Conservation (phyloP, 2,113 vertebrate genomes). For the Actenoides lindsayi region DNA sequence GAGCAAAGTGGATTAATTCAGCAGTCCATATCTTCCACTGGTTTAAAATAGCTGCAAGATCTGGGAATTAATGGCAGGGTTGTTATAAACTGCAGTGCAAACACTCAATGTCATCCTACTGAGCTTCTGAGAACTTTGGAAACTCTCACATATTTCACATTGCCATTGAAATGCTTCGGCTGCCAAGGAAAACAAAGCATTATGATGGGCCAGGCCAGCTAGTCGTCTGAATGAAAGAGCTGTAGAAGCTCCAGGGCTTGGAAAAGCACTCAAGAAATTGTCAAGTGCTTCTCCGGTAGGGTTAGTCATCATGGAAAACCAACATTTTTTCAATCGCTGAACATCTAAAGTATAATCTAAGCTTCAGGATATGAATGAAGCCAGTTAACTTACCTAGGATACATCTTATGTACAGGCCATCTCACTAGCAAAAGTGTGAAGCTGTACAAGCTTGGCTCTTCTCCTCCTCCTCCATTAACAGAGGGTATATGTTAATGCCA, state of each 20-base stretch:
- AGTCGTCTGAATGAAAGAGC: background rate
- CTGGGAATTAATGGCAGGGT: background rate
- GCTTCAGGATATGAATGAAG: background rate
- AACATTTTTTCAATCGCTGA: background rate
- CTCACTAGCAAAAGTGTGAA: background rate
- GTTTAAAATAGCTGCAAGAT: background rate
- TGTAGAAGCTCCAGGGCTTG: background rate
- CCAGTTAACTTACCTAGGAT: background rate
- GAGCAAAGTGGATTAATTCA: background rate
- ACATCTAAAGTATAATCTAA: background rate
- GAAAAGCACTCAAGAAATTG: background rate
- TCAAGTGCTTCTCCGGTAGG: background rate
- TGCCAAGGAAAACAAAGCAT: background rate
- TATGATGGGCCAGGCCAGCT: background rate
- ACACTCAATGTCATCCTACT: background rate
- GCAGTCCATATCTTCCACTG: background rate
- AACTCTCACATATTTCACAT: background rate
- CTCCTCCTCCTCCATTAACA: background rate
- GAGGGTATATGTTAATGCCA: background rate
- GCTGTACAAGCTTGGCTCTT: background rate
- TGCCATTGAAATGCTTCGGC: no score
- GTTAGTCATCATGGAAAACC: background rate
- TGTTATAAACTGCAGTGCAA: background rate
- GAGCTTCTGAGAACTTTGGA: background rate
- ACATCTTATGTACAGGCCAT: background rate